These are phyloP conservation scores for Drosophila biarmipes DNA, from an alignment of 1,140 invertebrate genomes.

Conservation along the genomic window DNA sequence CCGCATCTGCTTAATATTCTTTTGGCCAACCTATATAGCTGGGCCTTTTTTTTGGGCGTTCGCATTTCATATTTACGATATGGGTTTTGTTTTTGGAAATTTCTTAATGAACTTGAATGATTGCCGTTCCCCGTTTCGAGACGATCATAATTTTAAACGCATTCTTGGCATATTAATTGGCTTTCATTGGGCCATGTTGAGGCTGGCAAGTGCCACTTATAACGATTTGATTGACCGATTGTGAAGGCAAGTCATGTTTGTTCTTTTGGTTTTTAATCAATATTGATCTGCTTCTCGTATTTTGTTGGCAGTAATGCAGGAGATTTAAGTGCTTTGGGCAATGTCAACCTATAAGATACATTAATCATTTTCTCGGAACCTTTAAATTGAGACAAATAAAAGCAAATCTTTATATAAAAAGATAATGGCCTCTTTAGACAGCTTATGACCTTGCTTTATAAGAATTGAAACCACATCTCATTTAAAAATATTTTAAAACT, in stretches of 20 bases:
- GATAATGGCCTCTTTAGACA: background rate
- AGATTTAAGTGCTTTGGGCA: background rate
- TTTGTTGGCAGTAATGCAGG: background rate
- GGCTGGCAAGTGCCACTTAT: background rate
- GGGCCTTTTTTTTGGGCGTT: constrained; percentile 4
- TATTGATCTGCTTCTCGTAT: background rate
- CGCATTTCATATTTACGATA: constrained; percentile 21
- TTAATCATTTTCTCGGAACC: background rate
- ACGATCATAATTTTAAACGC: constrained; percentile 20
- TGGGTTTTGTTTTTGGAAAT: constrained; percentile 37
- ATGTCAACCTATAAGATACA: background rate
- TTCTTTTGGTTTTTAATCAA: background rate
- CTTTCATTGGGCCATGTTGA: constrained; percentile 4
- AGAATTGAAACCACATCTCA: too few relatives aligned
- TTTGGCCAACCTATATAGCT: constrained; percentile 28
- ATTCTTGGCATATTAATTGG: constrained; percentile 25
- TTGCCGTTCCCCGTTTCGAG: background rate
- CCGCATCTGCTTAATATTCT: constrained; percentile 50
- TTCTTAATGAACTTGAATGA: constrained; percentile 47
- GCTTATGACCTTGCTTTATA: background rate
- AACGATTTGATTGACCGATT: background rate
- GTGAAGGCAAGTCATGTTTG: background rate
- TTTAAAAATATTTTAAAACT: too few relatives aligned
- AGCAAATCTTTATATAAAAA: background rate
- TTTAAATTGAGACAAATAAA: background rate